Base-by-base conservation (phyloP, 2,113 vertebrate species). In the Irena cyanogastra region DNA sequence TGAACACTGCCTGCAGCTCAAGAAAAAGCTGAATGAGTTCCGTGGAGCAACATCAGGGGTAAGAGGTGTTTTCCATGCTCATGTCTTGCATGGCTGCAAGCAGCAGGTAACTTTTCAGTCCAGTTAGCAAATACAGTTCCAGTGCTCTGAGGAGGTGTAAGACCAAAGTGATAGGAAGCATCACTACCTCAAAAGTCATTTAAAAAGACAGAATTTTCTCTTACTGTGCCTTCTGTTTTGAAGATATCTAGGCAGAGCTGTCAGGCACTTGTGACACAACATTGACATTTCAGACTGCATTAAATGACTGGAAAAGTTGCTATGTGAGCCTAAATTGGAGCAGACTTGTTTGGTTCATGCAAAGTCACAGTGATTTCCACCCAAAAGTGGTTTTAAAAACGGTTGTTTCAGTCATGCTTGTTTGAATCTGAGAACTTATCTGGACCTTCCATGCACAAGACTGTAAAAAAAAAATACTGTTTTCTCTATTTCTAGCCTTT, bases 1-100 rank as follows among this genome's bases (percentile, higher is more conserved):
- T 6, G 99, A 99, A 84, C 99, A 99, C 63, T 98, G 99, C 49
- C 95, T 98, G 75, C 98, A 98, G 93, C 98, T 99, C 83, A 97
- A 97, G 84, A 98, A 98, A 95, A 98, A 97, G 75, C 98, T 99
- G 84, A 91, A 92, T 50, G 97, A 98, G 91, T 98, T 99, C 91
- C 98, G 79, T 60, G 98, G 98, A 85, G 89, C 97, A 61, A 97
- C 96, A 77, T 97, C 96, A 19, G 84, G 97, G 98, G 99, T 99
- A 97, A 98, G 98, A 92, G 27, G 13, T n/a, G 35, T 82, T 83
- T 93, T 91, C 39, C 54, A 24, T 45, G 21, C 7, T 33, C 6
- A 0, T 74, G 69, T 23, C 15, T 47, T 52, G 9, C 13, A 41
- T 50, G 64, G 13, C 45, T 91, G 54, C 21, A 86, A 85, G 47